phyloP scores from a whole-genome alignment of 2,797 vertebrate species.

The Myotis vivesi region DNA sequence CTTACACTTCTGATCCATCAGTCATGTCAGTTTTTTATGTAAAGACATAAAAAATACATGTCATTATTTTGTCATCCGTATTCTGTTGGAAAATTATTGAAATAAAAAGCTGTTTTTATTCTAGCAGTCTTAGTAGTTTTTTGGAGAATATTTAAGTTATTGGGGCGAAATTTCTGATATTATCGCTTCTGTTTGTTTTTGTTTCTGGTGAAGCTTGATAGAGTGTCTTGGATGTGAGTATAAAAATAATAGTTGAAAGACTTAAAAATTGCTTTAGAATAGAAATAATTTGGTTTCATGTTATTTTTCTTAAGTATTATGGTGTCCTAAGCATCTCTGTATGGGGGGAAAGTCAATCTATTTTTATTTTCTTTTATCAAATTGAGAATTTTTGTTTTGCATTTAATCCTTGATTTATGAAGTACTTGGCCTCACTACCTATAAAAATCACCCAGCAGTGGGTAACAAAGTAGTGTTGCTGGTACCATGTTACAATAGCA shows the following conservation, averaged over 20 bases:
- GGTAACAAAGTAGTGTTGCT: neutral
- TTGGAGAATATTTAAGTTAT: neutral
- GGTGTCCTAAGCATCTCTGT: neutral
- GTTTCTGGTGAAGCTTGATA: neutral
- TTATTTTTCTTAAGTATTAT: conserved; percentile 5
- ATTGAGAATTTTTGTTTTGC: neutral
- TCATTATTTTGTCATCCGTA: neutral
- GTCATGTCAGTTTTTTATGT: neutral
- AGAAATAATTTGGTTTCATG: neutral
- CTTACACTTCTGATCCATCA: neutral
- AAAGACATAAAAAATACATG: neutral
- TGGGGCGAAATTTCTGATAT: neutral
- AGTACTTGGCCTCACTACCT: neutral
- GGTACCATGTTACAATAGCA: no score
- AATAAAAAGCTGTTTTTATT: neutral
- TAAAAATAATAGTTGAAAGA: neutral
- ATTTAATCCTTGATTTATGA: neutral
- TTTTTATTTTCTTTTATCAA: neutral
- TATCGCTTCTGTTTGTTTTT: neutral
- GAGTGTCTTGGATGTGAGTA: neutral
- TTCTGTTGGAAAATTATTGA: neutral
- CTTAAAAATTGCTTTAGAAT: conserved; percentile 4
- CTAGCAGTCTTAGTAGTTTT: neutral
- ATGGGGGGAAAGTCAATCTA: neutral
- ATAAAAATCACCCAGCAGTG: neutral